A percentile compares a stretch with the other conserved stretches of the same genome.
Evolutionary conservation across 2,113 vertebrate genomes (phyloP).

Genomic region (Erythrocercus mccallii): DNA sequence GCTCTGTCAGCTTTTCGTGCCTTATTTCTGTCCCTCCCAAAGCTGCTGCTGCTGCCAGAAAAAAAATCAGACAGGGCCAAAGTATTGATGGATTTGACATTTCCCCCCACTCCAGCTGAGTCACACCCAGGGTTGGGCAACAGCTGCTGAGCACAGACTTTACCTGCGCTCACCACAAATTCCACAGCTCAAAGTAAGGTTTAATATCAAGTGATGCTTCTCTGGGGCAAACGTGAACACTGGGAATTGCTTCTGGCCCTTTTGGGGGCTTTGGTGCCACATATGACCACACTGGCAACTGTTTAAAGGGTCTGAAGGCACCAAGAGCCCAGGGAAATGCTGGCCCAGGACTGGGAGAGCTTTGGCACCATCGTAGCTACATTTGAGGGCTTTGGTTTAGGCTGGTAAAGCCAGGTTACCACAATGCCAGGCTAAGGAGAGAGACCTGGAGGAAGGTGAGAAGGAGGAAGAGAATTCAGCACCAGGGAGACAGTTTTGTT

Average conservation of each 20-base stretch:
- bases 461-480: background rate
- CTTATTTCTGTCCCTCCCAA: background rate
- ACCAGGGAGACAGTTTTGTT: background rate
- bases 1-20: background rate
- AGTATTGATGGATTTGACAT: background rate
- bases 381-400: background rate
- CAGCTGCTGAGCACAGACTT: background rate
- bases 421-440: background rate
- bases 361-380: fast-evolving
- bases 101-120: background rate
- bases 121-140: background rate
- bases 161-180: background rate
- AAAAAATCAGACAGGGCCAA: background rate
- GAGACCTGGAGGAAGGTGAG: background rate
- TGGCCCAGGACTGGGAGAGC: background rate
- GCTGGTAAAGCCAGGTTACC: background rate
- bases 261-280: background rate
- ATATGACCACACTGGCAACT: background rate
- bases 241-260: background rate
- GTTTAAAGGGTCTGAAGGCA: background rate
- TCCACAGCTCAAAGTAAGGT: background rate
- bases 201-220: background rate
- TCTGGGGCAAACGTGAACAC: background rate
- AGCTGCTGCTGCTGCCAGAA: background rate
- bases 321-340: background rate